phyloP scores from a whole-genome alignment of 2,113 vertebrate genomes.

The Leptobrachium ailaonicum region DNA sequence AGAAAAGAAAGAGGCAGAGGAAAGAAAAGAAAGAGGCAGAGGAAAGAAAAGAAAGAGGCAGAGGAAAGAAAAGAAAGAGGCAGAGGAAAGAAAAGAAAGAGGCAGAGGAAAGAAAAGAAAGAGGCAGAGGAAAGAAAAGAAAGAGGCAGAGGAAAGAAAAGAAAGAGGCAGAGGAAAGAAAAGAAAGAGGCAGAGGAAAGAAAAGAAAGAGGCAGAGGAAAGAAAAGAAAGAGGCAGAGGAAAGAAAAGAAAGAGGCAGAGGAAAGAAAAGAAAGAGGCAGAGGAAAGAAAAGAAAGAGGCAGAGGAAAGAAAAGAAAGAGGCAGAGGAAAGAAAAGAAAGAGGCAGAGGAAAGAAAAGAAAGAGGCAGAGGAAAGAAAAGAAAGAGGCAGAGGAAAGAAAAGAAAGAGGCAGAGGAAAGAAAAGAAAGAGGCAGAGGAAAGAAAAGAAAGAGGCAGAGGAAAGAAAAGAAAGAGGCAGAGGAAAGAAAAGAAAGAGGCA shows the following conservation, averaged over 20 bases:
- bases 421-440: background rate
- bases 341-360: background rate
- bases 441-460: too few relatives aligned
- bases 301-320: background rate
- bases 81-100: too few relatives aligned
- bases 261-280: too few relatives aligned
- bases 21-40: too few relatives aligned
- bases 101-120: background rate
- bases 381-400: too few relatives aligned
- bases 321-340: background rate
- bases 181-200: background rate
- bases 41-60: background rate
- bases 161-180: too few relatives aligned
- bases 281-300: fast-evolving
- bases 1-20: background rate
- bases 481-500: background rate
- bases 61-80: background rate
- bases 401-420: background rate
- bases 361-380: background rate
- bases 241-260: background rate
- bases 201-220: too few relatives aligned
- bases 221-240: background rate
- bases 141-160: background rate
- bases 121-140: background rate
- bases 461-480: fast-evolving